These are phyloP conservation scores for Champsocephalus gunnari DNA, from an alignment of 2,797 vertebrate species.

Conservation along the genomic window DNA sequence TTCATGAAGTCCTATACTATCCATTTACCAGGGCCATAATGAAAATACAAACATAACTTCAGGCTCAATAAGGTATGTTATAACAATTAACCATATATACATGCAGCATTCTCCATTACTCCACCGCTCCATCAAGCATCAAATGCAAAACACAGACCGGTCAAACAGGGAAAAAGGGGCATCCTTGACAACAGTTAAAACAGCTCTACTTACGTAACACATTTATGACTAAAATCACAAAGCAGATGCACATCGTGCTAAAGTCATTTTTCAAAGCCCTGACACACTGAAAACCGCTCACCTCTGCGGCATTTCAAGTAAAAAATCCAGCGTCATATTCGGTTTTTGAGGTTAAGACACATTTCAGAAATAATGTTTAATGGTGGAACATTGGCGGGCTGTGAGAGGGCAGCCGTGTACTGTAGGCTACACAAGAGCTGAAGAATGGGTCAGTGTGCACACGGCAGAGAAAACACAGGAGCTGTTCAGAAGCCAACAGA, in stretches of 20 bases:
- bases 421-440: slow-evolving; percentile 18
- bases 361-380: slow-evolving; percentile 57
- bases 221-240: slow-evolving; percentile 55
- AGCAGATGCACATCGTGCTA: slow-evolving; percentile 51
- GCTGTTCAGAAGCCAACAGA: slow-evolving; percentile 35
- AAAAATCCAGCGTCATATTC: slow-evolving; percentile 51
- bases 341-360: slow-evolving; percentile 44
- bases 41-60: slow-evolving; percentile 29
- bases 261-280: slow-evolving; percentile 59
- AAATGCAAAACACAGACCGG: slow-evolving; percentile 63
- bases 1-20: no score
- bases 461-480: slow-evolving; percentile 39
- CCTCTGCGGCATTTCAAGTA: slow-evolving; percentile 32
- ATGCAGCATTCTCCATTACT: slow-evolving; percentile 35
- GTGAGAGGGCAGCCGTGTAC: slow-evolving; percentile 29
- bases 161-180: slow-evolving; percentile 44
- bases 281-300: slow-evolving; percentile 60
- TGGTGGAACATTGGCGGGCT: slow-evolving; percentile 48
- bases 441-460: slow-evolving; percentile 37
- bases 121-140: slow-evolving; percentile 38
- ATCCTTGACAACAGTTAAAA: slow-evolving; percentile 55
- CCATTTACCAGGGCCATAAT: neutral
- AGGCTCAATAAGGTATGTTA: slow-evolving; percentile 44
- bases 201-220: slow-evolving; percentile 53
- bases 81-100: slow-evolving; percentile 50